Percentiles rank a stretch among this genome's conserved stretches.
Conservation (phyloP, 1,140 invertebrate species). For the Drosophila pandora region DNA sequence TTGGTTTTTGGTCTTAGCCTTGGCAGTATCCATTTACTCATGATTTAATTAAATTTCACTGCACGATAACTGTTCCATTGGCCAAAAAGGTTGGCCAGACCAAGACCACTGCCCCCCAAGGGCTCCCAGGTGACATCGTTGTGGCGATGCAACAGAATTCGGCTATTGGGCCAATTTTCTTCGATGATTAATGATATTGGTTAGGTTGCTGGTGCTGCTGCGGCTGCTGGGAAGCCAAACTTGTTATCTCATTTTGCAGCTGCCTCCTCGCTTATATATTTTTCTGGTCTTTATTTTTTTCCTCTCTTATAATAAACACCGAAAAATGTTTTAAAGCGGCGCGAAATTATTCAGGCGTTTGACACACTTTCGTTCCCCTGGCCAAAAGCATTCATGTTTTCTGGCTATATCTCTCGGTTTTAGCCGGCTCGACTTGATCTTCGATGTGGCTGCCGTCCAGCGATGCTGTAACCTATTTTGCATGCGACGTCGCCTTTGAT, state of each 20-base stretch:
- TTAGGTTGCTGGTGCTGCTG: slow-evolving; percentile 4
- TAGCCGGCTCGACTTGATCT: slow-evolving; percentile 6
- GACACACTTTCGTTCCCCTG: slow-evolving; percentile 72
- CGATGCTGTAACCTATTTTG: slow-evolving; percentile 82
- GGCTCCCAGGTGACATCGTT: slow-evolving; percentile 46
- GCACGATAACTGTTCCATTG: slow-evolving; percentile 66
- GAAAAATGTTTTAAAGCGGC: slow-evolving; percentile 54
- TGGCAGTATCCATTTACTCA: slow-evolving; percentile 57
- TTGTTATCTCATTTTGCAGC: slow-evolving; percentile 72
- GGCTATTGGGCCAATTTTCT: slow-evolving; percentile 49
- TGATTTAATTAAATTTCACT: slow-evolving; percentile 81
- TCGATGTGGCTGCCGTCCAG: slow-evolving; percentile 17
- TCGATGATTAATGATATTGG: slow-evolving; percentile 49
- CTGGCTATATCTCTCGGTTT: not conserved
- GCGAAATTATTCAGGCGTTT: slow-evolving; percentile 77
- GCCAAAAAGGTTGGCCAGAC: slow-evolving; percentile 6
- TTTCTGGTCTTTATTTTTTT: slow-evolving; percentile 4
- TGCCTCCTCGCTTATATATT: slow-evolving; percentile 18
- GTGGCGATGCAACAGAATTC: slow-evolving; percentile 34
- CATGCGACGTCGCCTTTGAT: slow-evolving; percentile 58
- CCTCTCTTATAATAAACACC: slow-evolving; percentile 40
- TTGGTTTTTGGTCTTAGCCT: slow-evolving; percentile 11
- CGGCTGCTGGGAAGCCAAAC: slow-evolving; percentile 34
- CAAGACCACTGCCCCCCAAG: slow-evolving; percentile 23
- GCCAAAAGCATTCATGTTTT: slow-evolving; percentile 22